Evolutionary conservation across 2,113 vertebrate species (phyloP).

Genomic region (Festucalex cinctus): DNA sequence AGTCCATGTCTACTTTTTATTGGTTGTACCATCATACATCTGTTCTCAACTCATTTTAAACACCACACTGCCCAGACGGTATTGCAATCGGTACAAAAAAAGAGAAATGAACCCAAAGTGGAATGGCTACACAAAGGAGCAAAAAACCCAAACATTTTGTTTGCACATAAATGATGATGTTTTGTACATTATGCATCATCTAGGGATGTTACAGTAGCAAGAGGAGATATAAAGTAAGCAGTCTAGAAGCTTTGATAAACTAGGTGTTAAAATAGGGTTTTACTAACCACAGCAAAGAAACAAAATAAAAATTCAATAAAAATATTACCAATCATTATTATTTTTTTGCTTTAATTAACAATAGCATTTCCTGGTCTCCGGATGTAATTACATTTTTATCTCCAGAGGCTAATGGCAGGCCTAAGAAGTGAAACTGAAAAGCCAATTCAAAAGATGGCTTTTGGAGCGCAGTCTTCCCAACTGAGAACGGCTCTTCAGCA

Average conservation of each 20-base stretch:
- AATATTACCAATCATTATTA: conserved; percentile 11
- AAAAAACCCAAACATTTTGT: conserved; percentile 30
- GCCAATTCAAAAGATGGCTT: conserved; percentile 6
- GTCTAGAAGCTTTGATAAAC: conserved; percentile 57
- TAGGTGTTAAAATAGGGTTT: conserved; percentile 36
- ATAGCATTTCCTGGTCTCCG: conserved; percentile 12
- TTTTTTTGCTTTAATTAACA: conserved; percentile 39
- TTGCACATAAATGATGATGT: conserved; percentile 42
- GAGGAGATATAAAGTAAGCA: conserved; percentile 46
- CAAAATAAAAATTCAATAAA: conserved; percentile 14
- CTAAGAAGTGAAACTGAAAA: neutral
- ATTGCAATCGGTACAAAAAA: conserved; percentile 57
- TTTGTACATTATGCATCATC: conserved; percentile 54
- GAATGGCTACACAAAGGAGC: conserved; percentile 59
- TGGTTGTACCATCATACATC: conserved; percentile 52
- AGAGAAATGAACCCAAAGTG: conserved; percentile 46
- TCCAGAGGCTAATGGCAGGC: neutral
- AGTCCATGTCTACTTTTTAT: conserved; percentile 29
- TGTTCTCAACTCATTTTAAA: conserved; percentile 41
- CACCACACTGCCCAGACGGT: conserved; percentile 51
- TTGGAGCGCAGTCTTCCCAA: conserved; percentile 7
- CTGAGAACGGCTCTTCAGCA: conserved; percentile 31
- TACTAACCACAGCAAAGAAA: conserved; percentile 36
- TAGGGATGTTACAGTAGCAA: conserved; percentile 51
- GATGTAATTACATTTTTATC: neutral